phyloP scores from a whole-genome alignment of 2,113 vertebrate genomes.

The Hippocampus abdominalis region DNA sequence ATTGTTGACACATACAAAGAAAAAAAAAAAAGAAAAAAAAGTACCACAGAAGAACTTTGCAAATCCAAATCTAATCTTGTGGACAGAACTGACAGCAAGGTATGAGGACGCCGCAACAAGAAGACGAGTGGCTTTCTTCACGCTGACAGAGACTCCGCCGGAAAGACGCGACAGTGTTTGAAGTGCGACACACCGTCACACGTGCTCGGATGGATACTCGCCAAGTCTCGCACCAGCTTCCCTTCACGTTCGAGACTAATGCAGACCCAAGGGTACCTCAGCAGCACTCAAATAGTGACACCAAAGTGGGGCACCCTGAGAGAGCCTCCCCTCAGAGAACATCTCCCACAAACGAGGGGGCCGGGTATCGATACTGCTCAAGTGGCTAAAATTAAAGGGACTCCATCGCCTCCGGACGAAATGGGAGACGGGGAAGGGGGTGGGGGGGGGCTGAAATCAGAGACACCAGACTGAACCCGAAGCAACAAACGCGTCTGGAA shows the following conservation, averaged over 20 bases:
- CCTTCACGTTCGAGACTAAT: background rate
- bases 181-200: slow-evolving; percentile 20
- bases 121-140: slow-evolving; percentile 19
- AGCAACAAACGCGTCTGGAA: background rate
- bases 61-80: slow-evolving; percentile 32
- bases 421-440: too few relatives aligned
- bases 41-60: slow-evolving; percentile 48
- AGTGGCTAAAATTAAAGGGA: too few relatives aligned
- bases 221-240: slow-evolving; percentile 7
- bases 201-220: slow-evolving; percentile 16
- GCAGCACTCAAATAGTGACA: background rate
- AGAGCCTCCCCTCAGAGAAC: too few relatives aligned
- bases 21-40: slow-evolving; percentile 22
- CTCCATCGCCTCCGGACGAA: too few relatives aligned
- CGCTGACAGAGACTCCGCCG: slow-evolving; percentile 19
- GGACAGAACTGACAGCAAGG: slow-evolving; percentile 17
- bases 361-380: too few relatives aligned
- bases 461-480: background rate
- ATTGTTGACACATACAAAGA: slow-evolving; percentile 51
- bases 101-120: slow-evolving; percentile 23
- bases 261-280: background rate
- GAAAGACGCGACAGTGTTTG: background rate
- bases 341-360: too few relatives aligned
- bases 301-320: background rate
- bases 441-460: background rate